Percentiles rank a stretch among this genome's conserved stretches.
Evolutionary conservation across 2,888 invertebrate genomes (phyloP).

Genomic region (Argyresthia albistria): DNA sequence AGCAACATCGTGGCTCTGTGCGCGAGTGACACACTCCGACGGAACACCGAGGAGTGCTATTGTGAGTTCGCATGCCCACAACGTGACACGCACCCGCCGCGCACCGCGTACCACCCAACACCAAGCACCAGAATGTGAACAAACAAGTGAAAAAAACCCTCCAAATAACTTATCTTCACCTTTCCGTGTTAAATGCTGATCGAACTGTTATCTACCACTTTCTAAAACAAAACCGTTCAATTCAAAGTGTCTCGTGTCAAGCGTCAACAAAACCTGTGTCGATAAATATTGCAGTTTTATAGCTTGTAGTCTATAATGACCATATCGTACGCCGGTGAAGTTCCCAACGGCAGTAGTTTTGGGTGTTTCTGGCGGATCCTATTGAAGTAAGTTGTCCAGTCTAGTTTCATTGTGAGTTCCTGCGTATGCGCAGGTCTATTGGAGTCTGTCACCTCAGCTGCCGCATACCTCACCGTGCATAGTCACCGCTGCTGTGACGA

Average conservation of each 20-base stretch:
- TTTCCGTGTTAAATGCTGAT: conserved; percentile 42
- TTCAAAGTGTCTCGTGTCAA: conserved; percentile 59
- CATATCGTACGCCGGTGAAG: conserved; percentile 91
- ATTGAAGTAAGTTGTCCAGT: conserved; percentile 78
- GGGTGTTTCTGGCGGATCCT: conserved; percentile 94
- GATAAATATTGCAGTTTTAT: conserved; percentile 28
- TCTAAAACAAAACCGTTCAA: conserved; percentile 67
- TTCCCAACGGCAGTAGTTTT: conserved; percentile 93
- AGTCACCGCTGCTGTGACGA: background rate
- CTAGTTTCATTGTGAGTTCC: no score
- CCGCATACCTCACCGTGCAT: background rate
- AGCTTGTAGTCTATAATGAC: conserved; percentile 77
- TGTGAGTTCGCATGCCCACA: conserved; percentile 2
- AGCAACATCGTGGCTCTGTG: no score
- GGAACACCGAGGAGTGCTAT: conserved; percentile 23
- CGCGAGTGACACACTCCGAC: no score
- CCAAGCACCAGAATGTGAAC: conserved; percentile 64
- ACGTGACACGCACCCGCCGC: conserved; percentile 15
- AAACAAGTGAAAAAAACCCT: conserved; percentile 41
- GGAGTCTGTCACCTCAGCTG: background rate
- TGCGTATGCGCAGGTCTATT: background rate
- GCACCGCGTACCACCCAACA: conserved; percentile 27
- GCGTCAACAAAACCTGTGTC: conserved; percentile 62
- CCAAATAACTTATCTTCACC: conserved; percentile 47
- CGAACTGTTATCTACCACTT: conserved; percentile 61